A percentile compares a stretch with the other conserved stretches of the same genome.
These are phyloP conservation scores for Charaxes varanes DNA, from an alignment of 1,140 invertebrate species.

Conservation along the genomic window DNA sequence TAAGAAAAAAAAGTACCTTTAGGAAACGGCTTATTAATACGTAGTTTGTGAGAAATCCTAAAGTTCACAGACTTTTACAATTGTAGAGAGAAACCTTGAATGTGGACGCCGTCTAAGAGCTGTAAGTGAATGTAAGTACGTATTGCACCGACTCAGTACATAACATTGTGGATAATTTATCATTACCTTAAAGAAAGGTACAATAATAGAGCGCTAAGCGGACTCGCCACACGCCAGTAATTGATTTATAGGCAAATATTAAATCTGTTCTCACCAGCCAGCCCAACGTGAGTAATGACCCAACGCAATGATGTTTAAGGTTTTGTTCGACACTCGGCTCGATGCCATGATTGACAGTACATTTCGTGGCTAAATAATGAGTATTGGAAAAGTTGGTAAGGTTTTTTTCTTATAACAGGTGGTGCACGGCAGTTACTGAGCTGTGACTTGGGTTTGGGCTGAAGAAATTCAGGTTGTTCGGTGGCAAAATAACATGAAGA, in stretches of 20 bases:
- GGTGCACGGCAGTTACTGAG: too few species aligned
- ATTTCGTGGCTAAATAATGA: constrained; percentile 21
- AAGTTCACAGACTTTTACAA: too few species aligned
- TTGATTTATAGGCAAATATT: constrained; percentile 69
- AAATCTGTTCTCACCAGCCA: constrained; percentile 59
- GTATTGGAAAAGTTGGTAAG: constrained; percentile 18
- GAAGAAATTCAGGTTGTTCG: too few species aligned
- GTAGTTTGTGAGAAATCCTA: too few species aligned
- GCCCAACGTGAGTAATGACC: constrained; percentile 49
- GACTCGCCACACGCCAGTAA: constrained; percentile 46
- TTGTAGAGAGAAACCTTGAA: constrained; percentile 10
- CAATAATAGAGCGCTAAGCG: constrained; percentile 51
- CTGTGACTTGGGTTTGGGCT: too few species aligned
- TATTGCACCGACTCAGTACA: constrained; percentile 14
- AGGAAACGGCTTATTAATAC: too few species aligned
- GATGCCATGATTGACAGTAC: constrained; percentile 37
- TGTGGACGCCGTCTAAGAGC: constrained; percentile 13
- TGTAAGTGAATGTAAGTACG: constrained; percentile 19
- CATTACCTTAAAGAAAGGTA: constrained; percentile 44
- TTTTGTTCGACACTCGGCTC: constrained; percentile 41
- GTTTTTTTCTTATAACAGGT: too few species aligned
- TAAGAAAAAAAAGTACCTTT: too few species aligned
- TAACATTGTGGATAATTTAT: constrained; percentile 37
- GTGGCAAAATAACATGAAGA: too few species aligned
- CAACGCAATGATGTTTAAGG: constrained; percentile 33